phyloP scores from a whole-genome alignment of 2,797 vertebrate species.

The Meriones psammophilus region DNA sequence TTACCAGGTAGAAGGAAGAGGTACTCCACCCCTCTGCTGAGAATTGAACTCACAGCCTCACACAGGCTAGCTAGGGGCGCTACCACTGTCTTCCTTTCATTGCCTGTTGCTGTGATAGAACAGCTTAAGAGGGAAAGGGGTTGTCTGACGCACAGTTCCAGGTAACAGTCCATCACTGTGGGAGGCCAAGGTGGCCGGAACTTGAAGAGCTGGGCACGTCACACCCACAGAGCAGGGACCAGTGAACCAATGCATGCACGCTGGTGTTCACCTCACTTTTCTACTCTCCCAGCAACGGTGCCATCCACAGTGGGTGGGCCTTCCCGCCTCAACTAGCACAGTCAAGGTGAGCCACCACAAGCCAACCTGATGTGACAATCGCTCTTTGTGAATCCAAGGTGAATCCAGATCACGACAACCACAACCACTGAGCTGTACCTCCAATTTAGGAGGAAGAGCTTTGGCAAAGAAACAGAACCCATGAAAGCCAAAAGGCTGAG shows the following conservation, averaged over 20 bases:
- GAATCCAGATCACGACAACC: background rate
- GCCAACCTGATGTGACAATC: background rate
- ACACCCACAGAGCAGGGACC: background rate
- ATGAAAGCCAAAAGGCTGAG: slow-evolving; percentile 21
- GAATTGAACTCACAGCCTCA: background rate
- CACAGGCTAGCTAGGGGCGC: background rate
- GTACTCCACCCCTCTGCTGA: background rate
- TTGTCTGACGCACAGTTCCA: background rate
- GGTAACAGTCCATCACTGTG: too few relatives aligned
- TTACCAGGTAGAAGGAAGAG: slow-evolving; percentile 15
- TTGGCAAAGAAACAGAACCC: slow-evolving; percentile 1
- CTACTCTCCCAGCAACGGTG: background rate
- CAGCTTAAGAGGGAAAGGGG: background rate
- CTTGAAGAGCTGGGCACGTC: background rate
- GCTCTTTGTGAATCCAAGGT: background rate
- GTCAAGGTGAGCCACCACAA: background rate
- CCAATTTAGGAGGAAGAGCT: background rate
- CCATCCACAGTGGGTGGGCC: too few relatives aligned
- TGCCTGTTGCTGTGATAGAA: background rate
- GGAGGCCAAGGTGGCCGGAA: background rate
- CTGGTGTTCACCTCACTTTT: background rate
- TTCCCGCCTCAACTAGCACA: background rate
- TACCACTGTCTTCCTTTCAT: background rate
- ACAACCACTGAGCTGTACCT: too few relatives aligned
- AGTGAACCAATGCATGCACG: too few relatives aligned